Base-by-base conservation (phyloP, 2,113 vertebrate genomes). In the Chitala chitala region DNA sequence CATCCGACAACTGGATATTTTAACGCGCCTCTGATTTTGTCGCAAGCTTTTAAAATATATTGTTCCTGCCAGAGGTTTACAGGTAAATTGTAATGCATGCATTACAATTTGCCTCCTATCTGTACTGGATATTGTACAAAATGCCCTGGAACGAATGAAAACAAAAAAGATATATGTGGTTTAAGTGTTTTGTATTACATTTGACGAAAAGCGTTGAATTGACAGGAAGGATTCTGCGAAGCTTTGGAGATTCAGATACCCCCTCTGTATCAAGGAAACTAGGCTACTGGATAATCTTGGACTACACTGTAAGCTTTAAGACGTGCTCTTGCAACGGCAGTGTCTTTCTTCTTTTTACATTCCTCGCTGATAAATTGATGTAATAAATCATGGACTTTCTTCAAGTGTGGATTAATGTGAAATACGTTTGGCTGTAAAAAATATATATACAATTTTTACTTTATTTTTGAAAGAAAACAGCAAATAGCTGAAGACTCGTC, bases 401-500 rank as follows among this genome's bases (percentile, higher is more conserved):
- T 69, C 44, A n/a, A 69, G 42, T 50, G 65, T 17, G 65, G 4
- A 38, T 51, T 51, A 69, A 48, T 69, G 46, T 6, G 13, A 26
- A 29, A 24, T 6, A 31, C 42, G 26, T 6, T 38, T 38, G n/a
- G 17, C 36, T 40, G 10, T 26, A 40, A 54, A 40, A 71, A 36
- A 38, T n/a, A 40, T 42, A 58, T 55, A 17, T 44, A 42, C 38
- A 42, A n/a, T 51, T 20, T 48, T 22, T 20, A 29, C 38, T 70
- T 26, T 69, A 56, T n/a, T 72, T 72, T 72, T 40, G 59, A 72
- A 59, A 72, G 71, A 58, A 61, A 63, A 59, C 40, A n/a, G 31
- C 42, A 20, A 44, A 38, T 50, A 48, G 42, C 7, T 48, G 29
- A 33, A 48, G 42, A 20, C 46, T 48, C 26, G 20, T 48, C 56